Percentiles rank a stretch among this genome's conserved stretches.
Conservation (phyloP, 2,888 invertebrate species). For the Tetrapedia diversipes region DNA sequence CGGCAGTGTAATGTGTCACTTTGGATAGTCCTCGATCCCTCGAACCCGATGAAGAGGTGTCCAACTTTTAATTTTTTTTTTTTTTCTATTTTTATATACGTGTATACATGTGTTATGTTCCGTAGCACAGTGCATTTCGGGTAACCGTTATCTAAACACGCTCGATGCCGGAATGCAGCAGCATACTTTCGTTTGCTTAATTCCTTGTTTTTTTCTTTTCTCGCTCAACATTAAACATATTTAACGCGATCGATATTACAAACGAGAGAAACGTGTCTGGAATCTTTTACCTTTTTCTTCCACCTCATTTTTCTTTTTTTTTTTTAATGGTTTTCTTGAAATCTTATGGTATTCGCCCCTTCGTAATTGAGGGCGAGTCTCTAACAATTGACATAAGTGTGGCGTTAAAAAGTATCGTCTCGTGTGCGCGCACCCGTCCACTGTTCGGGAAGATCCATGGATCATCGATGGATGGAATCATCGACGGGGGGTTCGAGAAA, state of each 20-base stretch:
- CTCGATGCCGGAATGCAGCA: background rate
- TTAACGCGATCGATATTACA: slow-evolving; percentile 48
- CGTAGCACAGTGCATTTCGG: slow-evolving; percentile 49
- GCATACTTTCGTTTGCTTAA: background rate
- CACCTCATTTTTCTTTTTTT: background rate
- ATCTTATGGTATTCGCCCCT: slow-evolving; percentile 42
- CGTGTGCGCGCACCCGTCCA: slow-evolving; percentile 46
- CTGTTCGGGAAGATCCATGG: slow-evolving; percentile 31
- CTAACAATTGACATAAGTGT: slow-evolving; percentile 67
- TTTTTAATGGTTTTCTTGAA: slow-evolving; percentile 1
- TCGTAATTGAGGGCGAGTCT: slow-evolving; percentile 34
- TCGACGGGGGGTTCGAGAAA: slow-evolving; percentile 46
- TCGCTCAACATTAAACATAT: slow-evolving; percentile 11
- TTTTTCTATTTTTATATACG: background rate
- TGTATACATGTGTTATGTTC: slow-evolving; percentile 9
- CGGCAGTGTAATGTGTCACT: slow-evolving; percentile 66
- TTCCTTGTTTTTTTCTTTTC: slow-evolving; percentile 4
- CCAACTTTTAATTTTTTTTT: background rate
- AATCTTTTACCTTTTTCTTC: too few relatives aligned
- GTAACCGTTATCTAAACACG: slow-evolving; percentile 19
- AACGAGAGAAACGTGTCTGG: slow-evolving; percentile 47
- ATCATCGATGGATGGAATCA: slow-evolving; percentile 50
- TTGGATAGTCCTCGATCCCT: slow-evolving; percentile 55
- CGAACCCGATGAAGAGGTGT: slow-evolving; percentile 65
- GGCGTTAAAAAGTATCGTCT: slow-evolving; percentile 47